Evolutionary conservation across 2,888 invertebrate species (phyloP).

Genomic region (Arrhopalites spinosus): DNA sequence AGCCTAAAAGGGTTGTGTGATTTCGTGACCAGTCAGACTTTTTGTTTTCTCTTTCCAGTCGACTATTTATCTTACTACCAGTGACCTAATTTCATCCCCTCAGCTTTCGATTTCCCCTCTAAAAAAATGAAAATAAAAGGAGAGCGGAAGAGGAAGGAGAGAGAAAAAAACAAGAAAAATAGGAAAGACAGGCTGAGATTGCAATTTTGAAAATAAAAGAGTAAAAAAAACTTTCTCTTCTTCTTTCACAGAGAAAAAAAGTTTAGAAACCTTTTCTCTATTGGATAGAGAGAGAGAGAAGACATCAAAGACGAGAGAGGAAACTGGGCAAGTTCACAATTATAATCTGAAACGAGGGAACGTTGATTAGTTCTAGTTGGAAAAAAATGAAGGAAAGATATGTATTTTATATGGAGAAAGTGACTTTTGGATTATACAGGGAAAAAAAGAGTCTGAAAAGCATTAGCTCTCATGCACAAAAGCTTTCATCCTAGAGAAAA

Average conservation of each 20-base stretch:
- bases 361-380: not conserved
- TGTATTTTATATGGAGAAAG: not conserved
- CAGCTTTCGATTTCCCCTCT: not conserved
- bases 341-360: not conserved
- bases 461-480: too few species aligned
- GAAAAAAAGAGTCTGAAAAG: too few species aligned
- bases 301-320: not conserved
- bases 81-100: not conserved
- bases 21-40: too few species aligned
- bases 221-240: not conserved
- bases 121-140: too few species aligned
- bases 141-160: too few species aligned
- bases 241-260: not conserved
- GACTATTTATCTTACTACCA: not conserved
- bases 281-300: too few species aligned
- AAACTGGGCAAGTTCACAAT: constrained; percentile 2
- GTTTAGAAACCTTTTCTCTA: not conserved
- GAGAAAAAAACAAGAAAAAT: too few species aligned
- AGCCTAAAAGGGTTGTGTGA: too few species aligned
- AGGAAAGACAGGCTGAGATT: too few species aligned
- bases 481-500: too few species aligned
- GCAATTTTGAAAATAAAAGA: not conserved
- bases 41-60: not conserved
- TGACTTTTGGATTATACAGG: too few species aligned
- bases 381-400: too few species aligned